phyloP scores from a whole-genome alignment of 1,140 invertebrate genomes.

The Drosophila repletoides region DNA sequence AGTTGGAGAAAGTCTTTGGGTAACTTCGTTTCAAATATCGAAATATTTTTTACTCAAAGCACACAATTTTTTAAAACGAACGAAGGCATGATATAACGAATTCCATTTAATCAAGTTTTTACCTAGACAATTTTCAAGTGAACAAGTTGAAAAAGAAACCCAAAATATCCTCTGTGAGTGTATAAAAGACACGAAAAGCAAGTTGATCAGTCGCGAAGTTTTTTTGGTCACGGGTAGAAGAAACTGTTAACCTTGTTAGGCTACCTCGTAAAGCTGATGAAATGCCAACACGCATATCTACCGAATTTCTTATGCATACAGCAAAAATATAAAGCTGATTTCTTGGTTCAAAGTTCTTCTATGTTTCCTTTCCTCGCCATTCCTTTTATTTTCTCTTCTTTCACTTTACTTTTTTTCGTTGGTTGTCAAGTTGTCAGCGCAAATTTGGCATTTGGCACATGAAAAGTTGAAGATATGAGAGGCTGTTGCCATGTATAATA shows the following conservation, averaged over 20 bases:
- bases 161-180: no score
- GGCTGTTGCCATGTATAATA: slow-evolving; percentile 12
- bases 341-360: slow-evolving; percentile 14
- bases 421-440: slow-evolving; percentile 40
- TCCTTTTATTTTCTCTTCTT: not conserved
- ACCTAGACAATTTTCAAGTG: no score
- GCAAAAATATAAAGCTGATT: slow-evolving; percentile 15
- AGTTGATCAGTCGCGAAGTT: slow-evolving; percentile 42
- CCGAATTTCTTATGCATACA: slow-evolving; percentile 46
- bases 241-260: slow-evolving; percentile 43
- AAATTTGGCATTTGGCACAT: slow-evolving; percentile 28
- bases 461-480: slow-evolving; percentile 12
- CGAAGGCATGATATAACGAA: no score
- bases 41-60: no score
- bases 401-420: not conserved
- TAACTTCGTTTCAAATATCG: no score
- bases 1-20: no score
- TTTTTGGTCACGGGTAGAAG: not conserved
- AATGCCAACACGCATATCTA: slow-evolving; percentile 34
- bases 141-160: no score
- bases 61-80: no score
- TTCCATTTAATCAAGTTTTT: no score
- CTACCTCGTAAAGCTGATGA: slow-evolving; percentile 37
- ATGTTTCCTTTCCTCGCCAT: not conserved
- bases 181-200: slow-evolving; percentile 9